Conservation (phyloP, 2,113 vertebrate species). For the Psittacara wagleri region DNA sequence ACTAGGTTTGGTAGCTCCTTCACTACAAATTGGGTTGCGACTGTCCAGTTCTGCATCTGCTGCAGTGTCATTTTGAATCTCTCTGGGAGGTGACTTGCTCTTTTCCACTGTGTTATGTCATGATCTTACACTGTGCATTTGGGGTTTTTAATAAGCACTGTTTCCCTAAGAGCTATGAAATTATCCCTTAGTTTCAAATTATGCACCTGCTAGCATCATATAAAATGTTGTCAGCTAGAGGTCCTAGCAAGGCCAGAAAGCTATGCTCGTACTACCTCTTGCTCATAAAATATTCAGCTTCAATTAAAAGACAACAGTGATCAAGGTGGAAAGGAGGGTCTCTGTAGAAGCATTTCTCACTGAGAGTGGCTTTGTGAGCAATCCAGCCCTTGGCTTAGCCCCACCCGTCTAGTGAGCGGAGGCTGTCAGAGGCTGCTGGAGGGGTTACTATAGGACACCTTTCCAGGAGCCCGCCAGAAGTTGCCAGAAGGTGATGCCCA, state of each 20-base stretch:
- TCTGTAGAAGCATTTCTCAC: neutral
- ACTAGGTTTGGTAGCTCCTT: neutral
- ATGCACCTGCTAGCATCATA: neutral
- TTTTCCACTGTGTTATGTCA: neutral
- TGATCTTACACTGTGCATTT: slow-evolving; percentile 1
- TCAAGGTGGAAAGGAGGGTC: slow-evolving; percentile 26
- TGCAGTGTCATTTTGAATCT: neutral
- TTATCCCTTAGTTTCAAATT: slow-evolving; percentile 16
- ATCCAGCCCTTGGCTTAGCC: too few relatives aligned
- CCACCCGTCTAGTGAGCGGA: too few relatives aligned
- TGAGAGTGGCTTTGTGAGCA: too few relatives aligned
- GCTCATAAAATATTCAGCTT: slow-evolving; percentile 44
- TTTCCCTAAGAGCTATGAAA: neutral
- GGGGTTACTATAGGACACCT: too few relatives aligned
- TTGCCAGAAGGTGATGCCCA: too few relatives aligned
- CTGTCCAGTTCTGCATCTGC: slow-evolving; percentile 8
- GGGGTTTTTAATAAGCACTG: neutral
- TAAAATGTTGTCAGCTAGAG: neutral
- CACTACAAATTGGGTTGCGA: neutral
- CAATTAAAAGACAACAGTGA: slow-evolving; percentile 36
- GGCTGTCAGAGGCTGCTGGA: too few relatives aligned
- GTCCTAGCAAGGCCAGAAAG: neutral
- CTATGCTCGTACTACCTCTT: neutral
- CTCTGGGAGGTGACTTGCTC: neutral
- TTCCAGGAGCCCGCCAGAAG: too few relatives aligned